phyloP scores from a whole-genome alignment of 35 echinoderm and acorn worm species.

The Strongylocentrotus purpuratus region DNA sequence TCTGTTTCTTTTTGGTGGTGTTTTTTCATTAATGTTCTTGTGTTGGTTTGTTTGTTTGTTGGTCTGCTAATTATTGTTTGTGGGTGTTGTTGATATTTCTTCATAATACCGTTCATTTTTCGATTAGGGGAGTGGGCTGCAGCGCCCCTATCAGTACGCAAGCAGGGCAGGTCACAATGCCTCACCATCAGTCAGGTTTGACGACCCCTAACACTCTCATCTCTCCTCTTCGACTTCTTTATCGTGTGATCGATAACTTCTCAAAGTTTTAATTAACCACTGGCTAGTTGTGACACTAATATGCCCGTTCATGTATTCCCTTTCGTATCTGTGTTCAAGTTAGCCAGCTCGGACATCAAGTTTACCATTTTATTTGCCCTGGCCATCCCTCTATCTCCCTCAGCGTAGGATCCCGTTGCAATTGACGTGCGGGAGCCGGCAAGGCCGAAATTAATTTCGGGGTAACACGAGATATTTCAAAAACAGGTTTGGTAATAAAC shows the following conservation, averaged over 20 bases:
- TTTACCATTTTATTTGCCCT: background rate
- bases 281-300: background rate
- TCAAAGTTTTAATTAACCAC: background rate
- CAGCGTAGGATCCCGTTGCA: background rate
- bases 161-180: background rate
- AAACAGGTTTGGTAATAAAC: constrained; percentile 18
- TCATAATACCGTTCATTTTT: background rate
- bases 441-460: constrained; percentile 7
- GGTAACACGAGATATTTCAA: constrained; percentile 1
- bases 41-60: too few relatives aligned
- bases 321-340: background rate
- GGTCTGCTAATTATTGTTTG: too few relatives aligned
- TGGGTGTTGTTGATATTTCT: background rate
- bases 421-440: background rate
- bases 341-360: background rate
- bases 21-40: too few relatives aligned
- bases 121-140: background rate
- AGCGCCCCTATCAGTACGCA: background rate
- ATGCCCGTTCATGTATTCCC: background rate
- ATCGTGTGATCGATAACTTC: background rate
- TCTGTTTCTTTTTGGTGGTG: too few relatives aligned
- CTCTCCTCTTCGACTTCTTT: background rate
- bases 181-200: background rate
- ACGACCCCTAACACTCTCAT: background rate
- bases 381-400: background rate